phyloP scores from a whole-genome alignment of 2,113 vertebrate genomes.

The Catagonus wagneri region DNA sequence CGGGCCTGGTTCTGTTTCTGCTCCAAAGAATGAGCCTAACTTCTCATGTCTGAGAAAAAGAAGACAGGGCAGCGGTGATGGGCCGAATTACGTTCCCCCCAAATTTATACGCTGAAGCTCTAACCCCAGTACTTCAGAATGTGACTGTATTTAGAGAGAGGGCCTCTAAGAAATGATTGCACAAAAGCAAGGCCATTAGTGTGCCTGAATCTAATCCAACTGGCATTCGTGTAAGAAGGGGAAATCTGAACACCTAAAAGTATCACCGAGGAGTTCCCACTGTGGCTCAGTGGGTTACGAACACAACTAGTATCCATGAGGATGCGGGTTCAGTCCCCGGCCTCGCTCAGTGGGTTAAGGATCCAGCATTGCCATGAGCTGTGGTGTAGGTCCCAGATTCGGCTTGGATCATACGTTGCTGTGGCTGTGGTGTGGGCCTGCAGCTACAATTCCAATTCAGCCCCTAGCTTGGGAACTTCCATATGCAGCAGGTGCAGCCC shows the following conservation, averaged over 20 bases:
- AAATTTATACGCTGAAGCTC: not conserved
- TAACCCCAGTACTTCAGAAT: not conserved
- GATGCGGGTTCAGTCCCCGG: too few species aligned
- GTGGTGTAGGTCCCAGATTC: too few species aligned
- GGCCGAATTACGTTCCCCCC: not conserved
- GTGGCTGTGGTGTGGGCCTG: too few species aligned
- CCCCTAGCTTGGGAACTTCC: too few species aligned
- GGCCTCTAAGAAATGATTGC: not conserved
- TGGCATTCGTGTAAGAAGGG: not conserved
- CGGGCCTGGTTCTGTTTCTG: not conserved
- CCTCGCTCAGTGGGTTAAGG: too few species aligned
- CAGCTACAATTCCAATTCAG: too few species aligned
- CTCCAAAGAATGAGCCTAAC: not conserved
- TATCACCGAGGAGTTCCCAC: not conserved
- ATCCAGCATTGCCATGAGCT: too few species aligned
- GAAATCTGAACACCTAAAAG: not conserved
- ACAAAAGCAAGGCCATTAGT: not conserved
- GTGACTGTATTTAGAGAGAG: not conserved
- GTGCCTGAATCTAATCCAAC: not conserved
- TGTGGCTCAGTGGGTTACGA: too few species aligned
- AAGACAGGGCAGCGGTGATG: not conserved
- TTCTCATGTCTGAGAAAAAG: not conserved
- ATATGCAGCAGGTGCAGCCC: too few species aligned
- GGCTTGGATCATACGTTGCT: too few species aligned
- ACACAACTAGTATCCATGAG: too few species aligned